Evolutionary conservation across 2,113 vertebrate species (phyloP), one percentile per base, ranked within the genome.

Genomic region (Fulica atra): DNA sequence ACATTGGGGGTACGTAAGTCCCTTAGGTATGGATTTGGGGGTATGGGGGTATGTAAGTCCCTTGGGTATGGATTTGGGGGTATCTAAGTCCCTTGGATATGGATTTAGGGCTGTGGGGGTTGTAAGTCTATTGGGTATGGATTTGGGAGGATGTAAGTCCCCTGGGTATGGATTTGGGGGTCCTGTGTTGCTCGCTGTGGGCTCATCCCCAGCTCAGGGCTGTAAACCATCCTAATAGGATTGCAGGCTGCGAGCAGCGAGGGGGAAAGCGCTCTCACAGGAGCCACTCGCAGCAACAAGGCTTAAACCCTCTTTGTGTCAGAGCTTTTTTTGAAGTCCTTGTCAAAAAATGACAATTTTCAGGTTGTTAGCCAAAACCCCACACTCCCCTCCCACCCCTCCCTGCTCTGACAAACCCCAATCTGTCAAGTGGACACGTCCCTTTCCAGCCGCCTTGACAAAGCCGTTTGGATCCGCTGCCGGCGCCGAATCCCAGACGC

Each of bases 141-240:
- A 42, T 42, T 42, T 42, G 40, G 40, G 40, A 14, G 12, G n/a
- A n/a, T n/a, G 11, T 42, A 42, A 42, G 40, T 42, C 40, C 40
- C 13, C 21, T 48, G 46, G 46, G 46, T 5, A 35, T 1, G 7
- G 78, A 53, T 80, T 33, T 80, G 72, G 48, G 81, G 42, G 61
- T 65, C 44, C 42, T 31, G 71, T 24, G 56, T 53, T 28, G 33
- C 46, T 68, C 0, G 1, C 16, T n/a, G 53, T 11, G 48, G 66
- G n/a, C 61, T 85, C 38, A n/a, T 60, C 44, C 44, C 50, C 7
- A 2, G 56, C 68, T 88, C 38, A 15, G 73, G 76, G 61, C 18
- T 77, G 69, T 59, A 81, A 94, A 80, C 29, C 56, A 21, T 50
- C 82, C 63, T 81, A 66, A 93, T 63, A 88, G 91, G 94, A 93